Conservation (phyloP, 2,888 invertebrate species). For the Megaustenia siamemsis region DNA sequence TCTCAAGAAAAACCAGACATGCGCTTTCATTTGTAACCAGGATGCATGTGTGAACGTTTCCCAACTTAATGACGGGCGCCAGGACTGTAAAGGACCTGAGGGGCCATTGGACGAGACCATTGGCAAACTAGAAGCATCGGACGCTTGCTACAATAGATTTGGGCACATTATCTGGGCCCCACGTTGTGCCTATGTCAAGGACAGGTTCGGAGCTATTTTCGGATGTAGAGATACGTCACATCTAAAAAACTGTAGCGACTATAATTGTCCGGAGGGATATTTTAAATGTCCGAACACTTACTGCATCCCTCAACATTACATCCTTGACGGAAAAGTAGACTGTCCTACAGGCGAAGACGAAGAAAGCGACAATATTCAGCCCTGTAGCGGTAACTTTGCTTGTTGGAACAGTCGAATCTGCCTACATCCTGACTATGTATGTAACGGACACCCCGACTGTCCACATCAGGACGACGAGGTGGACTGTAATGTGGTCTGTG, state of each 20-base stretch:
- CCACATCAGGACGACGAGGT: conserved; percentile 60
- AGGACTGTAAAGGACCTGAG: conserved; percentile 71
- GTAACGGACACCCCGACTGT: conserved; percentile 59
- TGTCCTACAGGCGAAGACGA: conserved; percentile 38
- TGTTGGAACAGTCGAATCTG: conserved; percentile 46
- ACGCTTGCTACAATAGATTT: background rate
- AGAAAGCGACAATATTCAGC: background rate
- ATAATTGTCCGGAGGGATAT: conserved; percentile 33
- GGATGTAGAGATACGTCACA: conserved; percentile 55
- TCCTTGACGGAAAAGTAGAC: background rate
- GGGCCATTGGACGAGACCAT: conserved; percentile 31
- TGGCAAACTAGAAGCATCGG: background rate
- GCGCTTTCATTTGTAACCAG: conserved; percentile 28
- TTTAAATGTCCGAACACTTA: conserved; percentile 26
- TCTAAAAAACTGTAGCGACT: conserved; percentile 78
- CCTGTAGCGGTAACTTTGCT: background rate
- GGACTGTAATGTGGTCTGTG: conserved; percentile 56
- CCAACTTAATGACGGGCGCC: conserved; percentile 68
- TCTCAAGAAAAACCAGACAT: background rate
- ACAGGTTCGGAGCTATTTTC: background rate
- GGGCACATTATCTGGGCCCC: conserved; percentile 11
- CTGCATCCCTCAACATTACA: conserved; percentile 17
- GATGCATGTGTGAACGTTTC: conserved; percentile 71
- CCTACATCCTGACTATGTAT: conserved; percentile 54
- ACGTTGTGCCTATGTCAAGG: conserved; percentile 22